phyloP scores from a whole-genome alignment of 2,888 invertebrate genomes.

The Mythimna vitellina region DNA sequence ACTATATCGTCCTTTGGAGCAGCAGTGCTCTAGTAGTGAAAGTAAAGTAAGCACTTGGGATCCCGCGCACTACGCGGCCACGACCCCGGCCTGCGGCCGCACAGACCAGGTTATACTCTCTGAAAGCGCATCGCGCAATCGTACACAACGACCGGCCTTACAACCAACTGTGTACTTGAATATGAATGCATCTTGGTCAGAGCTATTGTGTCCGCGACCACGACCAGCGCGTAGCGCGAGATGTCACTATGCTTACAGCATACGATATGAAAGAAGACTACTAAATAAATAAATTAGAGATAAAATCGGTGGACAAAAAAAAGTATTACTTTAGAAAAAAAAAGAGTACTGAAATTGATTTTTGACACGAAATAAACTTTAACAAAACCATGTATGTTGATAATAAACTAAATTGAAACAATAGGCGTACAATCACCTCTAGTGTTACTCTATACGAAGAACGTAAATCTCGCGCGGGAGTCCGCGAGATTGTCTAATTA shows the following conservation, averaged over 20 bases:
- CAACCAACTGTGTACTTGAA: not conserved
- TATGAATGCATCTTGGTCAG: not conserved
- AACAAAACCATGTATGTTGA: slow-evolving; percentile 72
- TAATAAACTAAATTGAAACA: slow-evolving; percentile 69
- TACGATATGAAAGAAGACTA: slow-evolving; percentile 47
- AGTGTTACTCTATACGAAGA: slow-evolving; percentile 58
- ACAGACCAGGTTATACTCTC: not conserved
- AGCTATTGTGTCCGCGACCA: not conserved
- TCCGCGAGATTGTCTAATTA: slow-evolving; percentile 52
- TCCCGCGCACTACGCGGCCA: not conserved
- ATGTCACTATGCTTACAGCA: slow-evolving; percentile 34
- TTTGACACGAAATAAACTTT: slow-evolving; percentile 69
- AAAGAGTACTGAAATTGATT: slow-evolving; percentile 70
- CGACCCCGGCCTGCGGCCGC: not conserved
- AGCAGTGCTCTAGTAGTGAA: slow-evolving; percentile 17
- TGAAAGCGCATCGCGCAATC: not conserved
- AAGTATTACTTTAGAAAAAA: slow-evolving; percentile 68
- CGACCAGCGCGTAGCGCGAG: not conserved
- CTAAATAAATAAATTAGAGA: slow-evolving; percentile 65
- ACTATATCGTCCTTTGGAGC: slow-evolving; percentile 34
- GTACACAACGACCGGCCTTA: not conserved
- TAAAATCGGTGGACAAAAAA: slow-evolving; percentile 66
- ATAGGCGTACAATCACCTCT: slow-evolving; percentile 65
- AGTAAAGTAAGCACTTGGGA: slow-evolving; percentile 27
- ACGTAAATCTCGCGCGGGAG: slow-evolving; percentile 40